Evolutionary conservation across 1,140 invertebrate genomes (phyloP).

Genomic region (Ridgeia piscesae): DNA sequence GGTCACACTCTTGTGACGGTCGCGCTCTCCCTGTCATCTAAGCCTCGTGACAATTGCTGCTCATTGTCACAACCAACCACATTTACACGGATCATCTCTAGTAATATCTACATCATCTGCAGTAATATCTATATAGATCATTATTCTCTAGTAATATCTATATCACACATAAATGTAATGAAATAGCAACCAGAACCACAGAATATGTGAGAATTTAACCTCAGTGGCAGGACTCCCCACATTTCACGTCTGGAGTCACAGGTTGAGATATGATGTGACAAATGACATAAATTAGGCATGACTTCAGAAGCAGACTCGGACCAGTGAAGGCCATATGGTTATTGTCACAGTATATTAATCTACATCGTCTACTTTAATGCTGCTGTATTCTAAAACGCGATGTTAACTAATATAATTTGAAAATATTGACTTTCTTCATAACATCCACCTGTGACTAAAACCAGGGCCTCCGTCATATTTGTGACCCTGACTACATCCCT

Average conservation of each 20-base stretch:
- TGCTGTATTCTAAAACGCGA: not conserved
- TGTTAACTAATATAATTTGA: not conserved
- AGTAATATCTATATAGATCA: too few species aligned
- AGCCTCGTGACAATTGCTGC: not conserved
- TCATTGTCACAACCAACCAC: too few species aligned
- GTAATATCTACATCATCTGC: too few species aligned
- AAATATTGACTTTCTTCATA: not conserved
- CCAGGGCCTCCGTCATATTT: not conserved
- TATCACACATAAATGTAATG: not conserved
- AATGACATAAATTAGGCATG: not conserved
- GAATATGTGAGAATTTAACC: not conserved
- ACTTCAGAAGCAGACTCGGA: not conserved
- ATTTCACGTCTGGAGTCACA: not conserved
- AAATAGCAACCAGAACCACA: too few species aligned
- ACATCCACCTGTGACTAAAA: not conserved
- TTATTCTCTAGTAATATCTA: too few species aligned
- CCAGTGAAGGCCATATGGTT: not conserved
- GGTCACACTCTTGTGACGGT: not conserved
- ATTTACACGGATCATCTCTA: not conserved
- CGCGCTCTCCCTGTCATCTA: not conserved
- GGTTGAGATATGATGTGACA: not conserved
- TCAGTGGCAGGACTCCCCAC: not conserved
- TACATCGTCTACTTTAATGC: not conserved
- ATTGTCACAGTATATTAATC: not conserved
- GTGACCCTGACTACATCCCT: not conserved